Base-by-base conservation (phyloP, 2,797 vertebrate genomes). In the Astyanax mexicanus region DNA sequence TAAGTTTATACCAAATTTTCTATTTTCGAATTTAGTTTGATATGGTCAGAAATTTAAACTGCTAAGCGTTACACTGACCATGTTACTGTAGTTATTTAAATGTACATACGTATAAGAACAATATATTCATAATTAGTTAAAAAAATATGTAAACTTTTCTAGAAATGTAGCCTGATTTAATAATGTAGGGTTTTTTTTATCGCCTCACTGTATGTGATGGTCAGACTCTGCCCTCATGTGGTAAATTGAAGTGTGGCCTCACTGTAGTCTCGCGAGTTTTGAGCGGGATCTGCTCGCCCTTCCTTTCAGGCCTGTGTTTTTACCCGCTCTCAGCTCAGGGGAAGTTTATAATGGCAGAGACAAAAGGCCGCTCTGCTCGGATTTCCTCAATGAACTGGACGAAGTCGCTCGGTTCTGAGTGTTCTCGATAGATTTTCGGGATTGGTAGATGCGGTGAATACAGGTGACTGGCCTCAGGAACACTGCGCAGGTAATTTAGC, bases 301-400 rank as follows among this genome's bases (percentile, higher is more conserved):
- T 35, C 32, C 44, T 38, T 27, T 21, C 32, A 21, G 64, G 15
- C 23, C 55, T 42, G 61, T 72, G 58, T 70, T 73, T 67, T 73
- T 38, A 80, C 12, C 55, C 21, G 4, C 13, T n/a, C 17, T 0
- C 25, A 61, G 38, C 32, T 65, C 51, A 70, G 0, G 52, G 78
- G 75, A 74, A 74, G 80, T 74, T 54, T 32, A 32, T 2, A 32
- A 84, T 82, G 83, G 83, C 69, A 17, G 44, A 65, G 0, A 23
- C 11, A 11, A 62, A 37, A 40, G 17, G 15, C 6, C 29, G 42
- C 38, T 6, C 17, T 51, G 29, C 0, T 23, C 38, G 69, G 23
- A 40, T 17, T n/a, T 13, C 0, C 47, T 3, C 19, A n/a, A 38
- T 44, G 29, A 27, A 69, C 62, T n/a, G 5, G 44, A n/a, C 42